Evolutionary conservation across 2,888 invertebrate genomes (phyloP), one percentile per base, ranked within the genome.

Genomic region (Tenthredo notha): DNA sequence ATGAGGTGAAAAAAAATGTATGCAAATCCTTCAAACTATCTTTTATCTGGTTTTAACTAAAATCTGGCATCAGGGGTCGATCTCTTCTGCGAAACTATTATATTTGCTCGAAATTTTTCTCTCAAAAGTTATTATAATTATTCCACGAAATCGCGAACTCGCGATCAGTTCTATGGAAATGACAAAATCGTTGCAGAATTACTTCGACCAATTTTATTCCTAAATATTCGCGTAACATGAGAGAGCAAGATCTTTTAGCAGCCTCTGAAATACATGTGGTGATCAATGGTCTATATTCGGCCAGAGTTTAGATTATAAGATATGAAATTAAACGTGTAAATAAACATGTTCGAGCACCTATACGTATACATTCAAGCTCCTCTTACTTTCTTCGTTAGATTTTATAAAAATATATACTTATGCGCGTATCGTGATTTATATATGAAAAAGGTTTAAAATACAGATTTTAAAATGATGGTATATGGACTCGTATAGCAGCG

Each of bases 291-390:
- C 80, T 85, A 84, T 86, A 84, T 86, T 78, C 15, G 70, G 84
- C 70, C 70, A 54, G 1, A 25, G 86, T 85, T 86, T 86, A 33
- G 84, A 86, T 70, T 70, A 54, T 33, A 58, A 61, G 77, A 40
- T 84, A 87, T 85, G 84, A 84, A 82, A 86, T 85, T 86, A 47
- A 50, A 50, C 72, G 72, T 21, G 25, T 65, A 70, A 84, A 86
- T 87, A 84, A 86, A 86, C 85, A 58, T 29, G 10, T 18, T 67
- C 29, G n/a, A 50, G 18, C 67, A 47, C 37, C 37, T 4, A 33
- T 18, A n/a, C 2, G n/a, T n/a, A n/a, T n/a, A 12, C 12, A 33
- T 77, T 77, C 54, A 7, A 10, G 7, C 29, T 33, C 12, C 54
- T 10, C n/a, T 15, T 21, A 77, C 6, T 50, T 47, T 77, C 25